These are phyloP conservation scores for Sardinella longiceps DNA, from an alignment of 2,797 vertebrate genomes.

Conservation along the genomic window DNA sequence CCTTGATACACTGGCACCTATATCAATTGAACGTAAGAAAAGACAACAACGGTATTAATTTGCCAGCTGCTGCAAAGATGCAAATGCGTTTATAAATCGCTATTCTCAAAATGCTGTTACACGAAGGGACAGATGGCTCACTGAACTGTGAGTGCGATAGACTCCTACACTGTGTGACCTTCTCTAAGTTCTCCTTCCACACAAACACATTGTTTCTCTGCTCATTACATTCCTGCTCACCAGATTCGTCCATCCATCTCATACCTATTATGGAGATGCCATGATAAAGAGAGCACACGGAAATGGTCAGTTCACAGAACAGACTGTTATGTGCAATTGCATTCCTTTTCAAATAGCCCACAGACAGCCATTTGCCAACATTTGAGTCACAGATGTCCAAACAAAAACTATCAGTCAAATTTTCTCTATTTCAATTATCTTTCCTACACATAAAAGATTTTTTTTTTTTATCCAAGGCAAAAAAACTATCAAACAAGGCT, in stretches of 20 bases:
- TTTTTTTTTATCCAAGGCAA: neutral
- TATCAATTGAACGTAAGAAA: conserved; percentile 70
- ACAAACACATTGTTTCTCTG: neutral
- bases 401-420: neutral
- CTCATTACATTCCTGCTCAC: neutral
- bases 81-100: conserved; percentile 73
- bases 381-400: conserved; percentile 4
- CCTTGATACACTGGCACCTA: conserved; percentile 71
- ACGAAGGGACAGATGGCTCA: conserved; percentile 76
- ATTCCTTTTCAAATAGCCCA: neutral
- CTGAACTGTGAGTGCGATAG: conserved; percentile 41
- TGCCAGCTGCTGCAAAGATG: conserved; percentile 71
- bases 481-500: too few species aligned
- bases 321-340: neutral
- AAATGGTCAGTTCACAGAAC: neutral
- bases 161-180: neutral
- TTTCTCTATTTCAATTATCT: too few species aligned
- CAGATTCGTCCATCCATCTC: neutral
- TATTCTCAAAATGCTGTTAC: conserved; percentile 53
- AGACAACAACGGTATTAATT: conserved; percentile 69
- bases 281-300: neutral
- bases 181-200: neutral
- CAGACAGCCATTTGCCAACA: neutral
- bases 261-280: neutral
- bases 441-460: neutral